Conservation (phyloP, 2,888 invertebrate genomes). For the Hydrotaea diabolus region DNA sequence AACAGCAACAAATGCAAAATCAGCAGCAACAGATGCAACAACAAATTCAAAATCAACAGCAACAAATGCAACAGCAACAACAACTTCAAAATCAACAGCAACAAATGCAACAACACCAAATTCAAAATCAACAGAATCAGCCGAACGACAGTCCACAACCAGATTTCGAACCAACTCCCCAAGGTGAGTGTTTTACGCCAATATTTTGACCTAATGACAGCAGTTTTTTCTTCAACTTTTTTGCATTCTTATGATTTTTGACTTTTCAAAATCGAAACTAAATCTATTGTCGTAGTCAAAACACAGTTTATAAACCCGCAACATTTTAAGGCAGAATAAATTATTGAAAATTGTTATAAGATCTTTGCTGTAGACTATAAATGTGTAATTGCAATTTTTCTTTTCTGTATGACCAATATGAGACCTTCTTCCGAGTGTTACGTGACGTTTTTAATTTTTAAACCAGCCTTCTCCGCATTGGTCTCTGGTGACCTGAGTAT, state of each 20-base stretch:
- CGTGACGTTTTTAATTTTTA: too few species aligned
- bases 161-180: constrained; percentile 41
- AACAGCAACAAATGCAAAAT: constrained; percentile 50
- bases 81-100: constrained; percentile 25
- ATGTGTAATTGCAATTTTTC: too few species aligned
- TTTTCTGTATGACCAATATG: too few species aligned
- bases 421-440: too few species aligned
- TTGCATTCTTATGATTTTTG: constrained; percentile 1
- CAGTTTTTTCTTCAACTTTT: constrained; percentile 12
- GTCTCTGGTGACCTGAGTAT: too few species aligned
- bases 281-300: background rate
- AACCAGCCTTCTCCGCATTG: too few species aligned
- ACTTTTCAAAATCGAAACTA: background rate
- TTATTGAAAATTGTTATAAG: too few species aligned
- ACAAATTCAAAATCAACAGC: constrained; percentile 40
- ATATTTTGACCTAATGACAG: background rate
- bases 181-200: constrained; percentile 54
- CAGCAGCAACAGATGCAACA: constrained; percentile 57
- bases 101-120: constrained; percentile 40
- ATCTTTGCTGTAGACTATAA: too few species aligned
- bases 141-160: constrained; percentile 29
- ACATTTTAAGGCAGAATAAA: too few species aligned
- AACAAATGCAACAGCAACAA: constrained; percentile 39
- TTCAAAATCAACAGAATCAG: constrained; percentile 5
- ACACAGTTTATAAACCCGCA: too few species aligned